Conservation (phyloP, 1,140 invertebrate species). For the Drosophila melanogaster region DNA sequence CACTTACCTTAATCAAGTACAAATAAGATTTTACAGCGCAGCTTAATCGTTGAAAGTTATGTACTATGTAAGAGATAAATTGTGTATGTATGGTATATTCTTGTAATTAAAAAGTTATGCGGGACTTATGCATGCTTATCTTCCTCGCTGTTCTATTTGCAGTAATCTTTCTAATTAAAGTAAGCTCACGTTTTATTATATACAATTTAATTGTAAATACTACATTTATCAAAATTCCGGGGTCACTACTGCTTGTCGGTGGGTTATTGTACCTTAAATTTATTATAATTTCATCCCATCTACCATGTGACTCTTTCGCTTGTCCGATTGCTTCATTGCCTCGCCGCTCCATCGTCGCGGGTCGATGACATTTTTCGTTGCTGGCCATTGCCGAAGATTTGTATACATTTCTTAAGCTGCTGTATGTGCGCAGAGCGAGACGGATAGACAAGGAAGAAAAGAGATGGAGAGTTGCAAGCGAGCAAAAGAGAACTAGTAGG, state of each 20-base stretch:
- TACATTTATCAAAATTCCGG: too few relatives aligned
- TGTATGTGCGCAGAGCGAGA: slow-evolving; percentile 42
- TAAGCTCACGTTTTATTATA: too few relatives aligned
- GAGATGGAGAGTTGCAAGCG: neutral
- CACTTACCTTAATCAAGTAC: too few relatives aligned
- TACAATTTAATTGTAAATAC: too few relatives aligned
- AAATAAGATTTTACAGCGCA: too few relatives aligned
- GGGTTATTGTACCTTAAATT: slow-evolving; percentile 82
- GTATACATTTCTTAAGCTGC: slow-evolving; percentile 44
- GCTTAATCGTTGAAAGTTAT: too few relatives aligned
- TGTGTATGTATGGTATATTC: too few relatives aligned
- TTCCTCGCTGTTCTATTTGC: too few relatives aligned
- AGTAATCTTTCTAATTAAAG: too few relatives aligned
- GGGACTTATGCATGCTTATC: too few relatives aligned
- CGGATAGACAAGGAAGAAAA: neutral
- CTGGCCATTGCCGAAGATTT: slow-evolving; percentile 56
- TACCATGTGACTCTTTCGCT: neutral
- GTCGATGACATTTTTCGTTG: slow-evolving; percentile 79
- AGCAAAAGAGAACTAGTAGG: slow-evolving; percentile 4
- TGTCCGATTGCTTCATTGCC: slow-evolving; percentile 5
- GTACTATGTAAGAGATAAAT: too few relatives aligned
- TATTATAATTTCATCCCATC: slow-evolving; percentile 71
- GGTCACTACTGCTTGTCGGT: slow-evolving; percentile 20
- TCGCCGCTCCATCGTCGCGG: slow-evolving; percentile 30
- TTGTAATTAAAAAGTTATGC: too few relatives aligned